Percentiles rank a stretch among this genome's conserved stretches.
Evolutionary conservation across 2,797 vertebrate species (phyloP).

Genomic region (Mormyrus hasselquistii): DNA sequence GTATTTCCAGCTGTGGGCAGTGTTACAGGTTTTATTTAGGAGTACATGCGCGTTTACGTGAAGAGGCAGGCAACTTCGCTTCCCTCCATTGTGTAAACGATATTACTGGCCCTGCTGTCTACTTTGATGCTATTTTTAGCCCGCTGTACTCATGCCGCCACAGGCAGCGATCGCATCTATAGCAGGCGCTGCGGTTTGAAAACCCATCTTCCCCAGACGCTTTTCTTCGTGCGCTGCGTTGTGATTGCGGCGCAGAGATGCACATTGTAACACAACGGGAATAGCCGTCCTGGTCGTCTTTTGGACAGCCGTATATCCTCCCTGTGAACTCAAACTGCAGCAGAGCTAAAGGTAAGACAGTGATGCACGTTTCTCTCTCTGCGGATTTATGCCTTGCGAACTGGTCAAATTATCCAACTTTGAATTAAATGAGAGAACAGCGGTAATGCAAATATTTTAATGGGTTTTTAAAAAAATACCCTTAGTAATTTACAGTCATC

Average conservation of each 20-base stretch:
- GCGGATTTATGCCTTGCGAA: background rate
- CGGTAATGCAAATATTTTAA: background rate
- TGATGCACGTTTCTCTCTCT: background rate
- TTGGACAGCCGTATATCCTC: background rate
- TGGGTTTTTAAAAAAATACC: background rate
- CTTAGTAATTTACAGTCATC: background rate
- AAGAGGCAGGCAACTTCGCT: conserved; percentile 19
- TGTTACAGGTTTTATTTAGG: conserved; percentile 1
- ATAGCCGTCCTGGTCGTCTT: background rate
- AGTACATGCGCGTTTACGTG: background rate
- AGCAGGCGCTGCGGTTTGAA: conserved; percentile 42
- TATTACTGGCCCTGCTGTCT: conserved; percentile 41
- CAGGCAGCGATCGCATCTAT: conserved; percentile 51
- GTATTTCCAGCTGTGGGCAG: background rate
- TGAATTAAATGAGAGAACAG: background rate
- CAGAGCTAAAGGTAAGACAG: background rate
- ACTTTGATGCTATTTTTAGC: conserved; percentile 63
- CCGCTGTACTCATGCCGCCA: conserved; percentile 54
- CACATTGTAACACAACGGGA: background rate
- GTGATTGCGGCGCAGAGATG: conserved; percentile 3
- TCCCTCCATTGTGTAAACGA: conserved; percentile 33
- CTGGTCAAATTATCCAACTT: background rate
- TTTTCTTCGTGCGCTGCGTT: conserved; percentile 15
- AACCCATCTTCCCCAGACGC: conserved; percentile 24
- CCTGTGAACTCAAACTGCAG: background rate